These are phyloP conservation scores for Trachurus trachurus DNA, from an alignment of 2,797 vertebrate species.

Conservation along the genomic window DNA sequence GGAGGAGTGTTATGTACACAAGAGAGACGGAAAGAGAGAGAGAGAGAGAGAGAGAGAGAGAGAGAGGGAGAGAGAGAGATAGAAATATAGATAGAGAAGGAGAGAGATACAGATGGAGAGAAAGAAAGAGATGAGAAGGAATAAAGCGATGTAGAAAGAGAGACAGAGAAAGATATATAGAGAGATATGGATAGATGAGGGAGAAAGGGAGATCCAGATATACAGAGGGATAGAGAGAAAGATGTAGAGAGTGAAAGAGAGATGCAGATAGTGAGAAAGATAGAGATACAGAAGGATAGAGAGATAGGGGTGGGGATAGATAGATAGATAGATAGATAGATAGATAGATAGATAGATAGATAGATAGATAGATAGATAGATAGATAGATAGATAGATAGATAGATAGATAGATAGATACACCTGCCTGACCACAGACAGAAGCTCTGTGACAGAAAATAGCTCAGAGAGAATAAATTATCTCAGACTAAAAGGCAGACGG, in stretches of 20 bases:
- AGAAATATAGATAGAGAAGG: background rate
- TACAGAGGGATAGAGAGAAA: no score
- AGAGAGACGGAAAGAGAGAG: conserved; percentile 86
- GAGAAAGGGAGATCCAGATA: background rate
- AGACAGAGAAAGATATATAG: background rate
- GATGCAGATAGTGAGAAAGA: no score
- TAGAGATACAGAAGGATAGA: background rate
- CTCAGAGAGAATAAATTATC: background rate
- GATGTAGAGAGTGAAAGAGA: background rate
- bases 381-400: no score
- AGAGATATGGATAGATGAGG: conserved; percentile 84
- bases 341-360: background rate
- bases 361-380: background rate
- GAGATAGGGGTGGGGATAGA: no score
- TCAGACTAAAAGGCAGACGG: background rate
- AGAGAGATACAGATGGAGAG: conserved; percentile 75
- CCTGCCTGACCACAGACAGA: background rate
- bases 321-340: background rate
- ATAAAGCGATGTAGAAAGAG: conserved; percentile 58
- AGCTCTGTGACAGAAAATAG: conserved; percentile 1
- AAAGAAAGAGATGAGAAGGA: conserved; percentile 54
- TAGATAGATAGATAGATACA: conserved; percentile 1
- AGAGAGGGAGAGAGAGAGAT: background rate
- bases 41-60: conserved; percentile 66
- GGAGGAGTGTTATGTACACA: conserved; percentile 81